phyloP scores from a whole-genome alignment of 2,797 vertebrate genomes.

The Gadopsis bispinosus region DNA sequence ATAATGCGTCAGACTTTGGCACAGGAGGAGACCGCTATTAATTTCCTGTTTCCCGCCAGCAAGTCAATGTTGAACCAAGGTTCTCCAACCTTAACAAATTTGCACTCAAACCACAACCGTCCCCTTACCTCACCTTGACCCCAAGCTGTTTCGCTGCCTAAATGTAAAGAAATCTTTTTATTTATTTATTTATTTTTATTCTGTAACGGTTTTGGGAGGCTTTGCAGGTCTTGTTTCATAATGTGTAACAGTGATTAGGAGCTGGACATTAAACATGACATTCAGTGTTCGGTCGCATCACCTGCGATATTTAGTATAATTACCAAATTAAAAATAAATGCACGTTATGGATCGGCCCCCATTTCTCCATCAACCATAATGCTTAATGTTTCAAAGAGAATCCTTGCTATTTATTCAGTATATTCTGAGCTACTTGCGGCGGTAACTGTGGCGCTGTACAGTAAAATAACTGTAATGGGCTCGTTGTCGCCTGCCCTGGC shows the following conservation, averaged over 20 bases:
- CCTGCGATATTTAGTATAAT: neutral
- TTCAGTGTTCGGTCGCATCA: neutral
- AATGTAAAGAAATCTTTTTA: no score
- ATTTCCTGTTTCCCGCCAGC: neutral
- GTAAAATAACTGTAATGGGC: no score
- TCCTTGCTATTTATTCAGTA: neutral
- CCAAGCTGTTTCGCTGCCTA: neutral
- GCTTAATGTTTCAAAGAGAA: neutral
- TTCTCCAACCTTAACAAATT: neutral
- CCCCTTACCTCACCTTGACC: no score
- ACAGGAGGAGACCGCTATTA: no score
- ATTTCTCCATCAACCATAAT: neutral
- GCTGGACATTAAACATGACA: neutral
- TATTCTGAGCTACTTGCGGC: neutral
- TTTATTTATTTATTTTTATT: no score
- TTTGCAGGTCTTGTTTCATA: neutral
- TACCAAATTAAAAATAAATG: neutral
- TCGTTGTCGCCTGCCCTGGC: constrained; percentile 28
- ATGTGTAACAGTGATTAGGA: neutral
- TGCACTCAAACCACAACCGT: neutral
- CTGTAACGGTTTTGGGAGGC: neutral
- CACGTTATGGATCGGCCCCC: neutral
- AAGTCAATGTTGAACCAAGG: neutral
- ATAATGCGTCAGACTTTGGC: neutral
- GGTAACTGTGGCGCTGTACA: neutral